Conservation (phyloP, 2,797 vertebrate genomes). For the Ibycter americanus region DNA sequence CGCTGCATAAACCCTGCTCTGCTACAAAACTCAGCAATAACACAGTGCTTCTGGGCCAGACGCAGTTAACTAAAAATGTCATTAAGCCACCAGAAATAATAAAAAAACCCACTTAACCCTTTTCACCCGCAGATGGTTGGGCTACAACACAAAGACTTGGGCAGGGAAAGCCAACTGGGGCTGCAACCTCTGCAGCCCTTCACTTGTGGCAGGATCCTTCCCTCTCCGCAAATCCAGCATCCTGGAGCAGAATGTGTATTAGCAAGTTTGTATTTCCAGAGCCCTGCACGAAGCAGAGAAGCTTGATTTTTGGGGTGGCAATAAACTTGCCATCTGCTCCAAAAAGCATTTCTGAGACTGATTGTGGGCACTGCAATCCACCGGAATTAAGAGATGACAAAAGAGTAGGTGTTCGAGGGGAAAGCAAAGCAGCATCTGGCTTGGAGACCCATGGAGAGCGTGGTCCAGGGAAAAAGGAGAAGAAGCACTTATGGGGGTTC, state of each 20-base stretch:
- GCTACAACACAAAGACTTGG: neutral
- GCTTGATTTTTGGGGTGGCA: neutral
- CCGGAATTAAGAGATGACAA: neutral
- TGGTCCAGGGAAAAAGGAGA: neutral
- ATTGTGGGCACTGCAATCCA: neutral
- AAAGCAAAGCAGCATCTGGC: neutral
- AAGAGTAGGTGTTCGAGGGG: neutral
- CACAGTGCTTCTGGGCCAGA: neutral
- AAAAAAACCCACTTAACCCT: neutral
- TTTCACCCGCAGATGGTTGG: neutral
- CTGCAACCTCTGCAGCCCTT: neutral
- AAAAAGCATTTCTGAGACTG: neutral
- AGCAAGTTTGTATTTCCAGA: neutral
- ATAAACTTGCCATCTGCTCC: neutral
- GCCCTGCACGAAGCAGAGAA: neutral
- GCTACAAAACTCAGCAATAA: neutral
- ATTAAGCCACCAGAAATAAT: neutral
- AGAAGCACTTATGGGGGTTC: neutral
- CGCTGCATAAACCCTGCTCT: neutral
- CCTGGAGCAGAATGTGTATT: neutral
- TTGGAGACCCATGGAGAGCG: neutral
- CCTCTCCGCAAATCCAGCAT: neutral
- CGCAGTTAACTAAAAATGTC: neutral
- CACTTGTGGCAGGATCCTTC: neutral
- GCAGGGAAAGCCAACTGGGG: neutral